Conservation (phyloP, 2,797 vertebrate species). For the Eidolon dupreanum region DNA sequence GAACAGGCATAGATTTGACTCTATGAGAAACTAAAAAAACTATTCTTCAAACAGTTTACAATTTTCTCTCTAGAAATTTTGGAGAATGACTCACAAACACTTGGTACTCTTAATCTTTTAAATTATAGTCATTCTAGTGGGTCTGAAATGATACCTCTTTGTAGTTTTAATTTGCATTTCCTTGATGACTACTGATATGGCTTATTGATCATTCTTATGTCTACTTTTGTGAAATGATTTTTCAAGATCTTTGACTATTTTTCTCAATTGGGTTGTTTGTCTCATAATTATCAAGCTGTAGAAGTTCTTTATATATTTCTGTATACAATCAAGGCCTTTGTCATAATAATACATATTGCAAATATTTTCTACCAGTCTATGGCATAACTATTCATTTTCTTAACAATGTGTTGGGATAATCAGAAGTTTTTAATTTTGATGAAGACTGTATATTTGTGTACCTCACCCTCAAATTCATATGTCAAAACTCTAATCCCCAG, state of each 20-base stretch:
- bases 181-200: background rate
- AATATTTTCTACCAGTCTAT: background rate
- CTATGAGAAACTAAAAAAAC: background rate
- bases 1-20: background rate
- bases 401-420: background rate
- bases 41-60: background rate
- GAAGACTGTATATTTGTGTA: background rate
- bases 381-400: background rate
- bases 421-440: background rate
- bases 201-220: background rate
- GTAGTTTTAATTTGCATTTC: conserved; percentile 23
- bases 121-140: background rate
- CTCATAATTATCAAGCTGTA: background rate
- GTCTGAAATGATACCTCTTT: background rate
- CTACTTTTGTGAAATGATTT: background rate
- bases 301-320: background rate
- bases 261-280: background rate
- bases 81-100: background rate
- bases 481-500: background rate
- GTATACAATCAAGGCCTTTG: background rate
- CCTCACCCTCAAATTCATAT: background rate
- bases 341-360: background rate
- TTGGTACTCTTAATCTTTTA: background rate
- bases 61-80: background rate
- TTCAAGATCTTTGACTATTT: background rate